These are phyloP conservation scores for Epizoanthus illoricatus DNA, from an alignment of 92 coral and sea anemone genomes.

Conservation along the genomic window DNA sequence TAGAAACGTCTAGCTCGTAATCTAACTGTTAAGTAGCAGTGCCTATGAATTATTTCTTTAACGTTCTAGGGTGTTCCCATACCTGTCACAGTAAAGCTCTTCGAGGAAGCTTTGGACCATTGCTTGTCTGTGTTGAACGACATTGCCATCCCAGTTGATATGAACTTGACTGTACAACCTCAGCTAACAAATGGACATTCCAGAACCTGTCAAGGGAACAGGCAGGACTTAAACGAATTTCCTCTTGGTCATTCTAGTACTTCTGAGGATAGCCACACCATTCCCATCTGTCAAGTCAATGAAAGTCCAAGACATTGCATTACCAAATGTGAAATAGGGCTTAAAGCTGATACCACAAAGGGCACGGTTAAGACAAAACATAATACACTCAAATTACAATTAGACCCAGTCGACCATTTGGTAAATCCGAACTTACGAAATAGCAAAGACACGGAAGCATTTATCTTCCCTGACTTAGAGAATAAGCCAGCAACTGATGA, in stretches of 20 bases:
- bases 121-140: constrained; percentile 52
- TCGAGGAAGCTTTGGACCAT: constrained; percentile 70
- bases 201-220: not conserved
- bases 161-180: not conserved
- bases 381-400: not conserved
- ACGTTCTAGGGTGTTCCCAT: constrained; percentile 77
- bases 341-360: not conserved
- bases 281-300: not conserved
- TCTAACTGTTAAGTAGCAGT: too few relatives aligned
- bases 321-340: not conserved
- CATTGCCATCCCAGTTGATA: constrained; percentile 50
- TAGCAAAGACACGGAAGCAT: not conserved
- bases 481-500: not conserved
- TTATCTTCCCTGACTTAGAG: not conserved
- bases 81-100: constrained; percentile 58
- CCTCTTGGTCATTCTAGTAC: not conserved
- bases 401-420: not conserved
- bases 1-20: too few relatives aligned
- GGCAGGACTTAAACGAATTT: not conserved
- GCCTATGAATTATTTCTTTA: not conserved
- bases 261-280: not conserved
- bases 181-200: not conserved
- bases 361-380: not conserved
- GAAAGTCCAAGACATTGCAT: not conserved
- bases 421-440: not conserved